Evolutionary conservation across 2,888 invertebrate species (phyloP).

Genomic region (Leptopilina syphax): DNA sequence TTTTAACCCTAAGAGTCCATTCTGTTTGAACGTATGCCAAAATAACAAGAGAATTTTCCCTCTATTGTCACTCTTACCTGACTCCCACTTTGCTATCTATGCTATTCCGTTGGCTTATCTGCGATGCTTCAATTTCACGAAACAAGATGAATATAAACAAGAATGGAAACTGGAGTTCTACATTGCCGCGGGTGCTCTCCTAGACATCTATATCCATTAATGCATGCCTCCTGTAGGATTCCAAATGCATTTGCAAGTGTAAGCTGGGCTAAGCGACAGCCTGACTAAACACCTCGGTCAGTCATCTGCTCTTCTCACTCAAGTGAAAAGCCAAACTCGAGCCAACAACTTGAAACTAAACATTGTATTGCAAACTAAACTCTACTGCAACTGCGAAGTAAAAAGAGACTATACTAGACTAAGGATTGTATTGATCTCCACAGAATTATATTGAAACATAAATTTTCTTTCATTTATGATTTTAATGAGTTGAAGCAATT

Average conservation of each 20-base stretch:
- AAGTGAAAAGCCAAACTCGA: conserved; percentile 27
- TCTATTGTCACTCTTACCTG: conserved; percentile 36
- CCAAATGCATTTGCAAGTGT: conserved; percentile 71
- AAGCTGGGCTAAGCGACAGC: conserved; percentile 53
- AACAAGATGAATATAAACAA: conserved; percentile 61
- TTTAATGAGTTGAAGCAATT: no score
- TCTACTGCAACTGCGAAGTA: no score
- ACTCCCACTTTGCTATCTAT: neutral
- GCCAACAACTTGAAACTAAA: conserved; percentile 1
- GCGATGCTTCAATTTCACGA: conserved; percentile 35
- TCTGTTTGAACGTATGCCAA: conserved; percentile 68
- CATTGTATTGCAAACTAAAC: neutral
- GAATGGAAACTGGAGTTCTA: conserved; percentile 42
- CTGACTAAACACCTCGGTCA: conserved; percentile 21
- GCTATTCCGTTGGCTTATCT: neutral
- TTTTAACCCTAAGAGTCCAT: conserved; percentile 57
- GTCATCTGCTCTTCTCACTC: conserved; percentile 26
- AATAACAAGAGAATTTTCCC: conserved; percentile 55
- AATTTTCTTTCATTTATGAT: no score
- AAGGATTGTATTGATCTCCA: no score
- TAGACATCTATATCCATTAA: conserved; percentile 58
- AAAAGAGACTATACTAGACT: no score
- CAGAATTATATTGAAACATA: no score
- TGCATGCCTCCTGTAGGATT: conserved; percentile 57
- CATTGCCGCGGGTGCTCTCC: conserved; percentile 29